Evolutionary conservation across 2,888 invertebrate genomes (phyloP).

Genomic region (Entomobrya proxima): DNA sequence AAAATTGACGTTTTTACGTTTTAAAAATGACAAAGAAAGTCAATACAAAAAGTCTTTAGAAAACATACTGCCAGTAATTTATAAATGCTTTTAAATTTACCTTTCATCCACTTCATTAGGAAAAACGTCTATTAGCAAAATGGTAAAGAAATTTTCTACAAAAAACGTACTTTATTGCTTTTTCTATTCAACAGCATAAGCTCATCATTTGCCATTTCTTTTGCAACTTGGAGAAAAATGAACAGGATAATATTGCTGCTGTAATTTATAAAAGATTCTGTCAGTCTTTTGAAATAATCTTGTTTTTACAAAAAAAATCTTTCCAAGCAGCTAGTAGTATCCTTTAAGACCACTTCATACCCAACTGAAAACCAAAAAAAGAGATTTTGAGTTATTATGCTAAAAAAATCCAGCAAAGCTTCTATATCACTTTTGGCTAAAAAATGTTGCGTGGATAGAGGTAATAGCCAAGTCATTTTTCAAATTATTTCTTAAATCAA

Average conservation of each 20-base stretch:
- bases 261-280: slow-evolving; percentile 30
- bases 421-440: not conserved
- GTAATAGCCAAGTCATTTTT: slow-evolving; percentile 56
- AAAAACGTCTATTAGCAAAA: not conserved
- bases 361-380: not conserved
- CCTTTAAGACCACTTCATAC: not conserved
- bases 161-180: too few relatives aligned
- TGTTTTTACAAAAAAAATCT: not conserved
- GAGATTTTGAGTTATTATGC: slow-evolving; percentile 5
- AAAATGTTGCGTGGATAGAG: not conserved
- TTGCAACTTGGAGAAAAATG: too few relatives aligned
- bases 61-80: too few relatives aligned
- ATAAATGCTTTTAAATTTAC: not conserved
- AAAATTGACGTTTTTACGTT: too few relatives aligned
- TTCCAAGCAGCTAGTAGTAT: not conserved
- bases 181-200: too few relatives aligned
- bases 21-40: too few relatives aligned
- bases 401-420: not conserved
- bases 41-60: too few relatives aligned
- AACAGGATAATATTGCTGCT: slow-evolving; percentile 25
- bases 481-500: slow-evolving; percentile 53
- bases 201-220: too few relatives aligned
- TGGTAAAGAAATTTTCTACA: too few relatives aligned
- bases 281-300: slow-evolving; percentile 9
- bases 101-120: not conserved